These are phyloP conservation scores for Dryomyza anilis DNA, from an alignment of 2,888 invertebrate species.

Conservation along the genomic window DNA sequence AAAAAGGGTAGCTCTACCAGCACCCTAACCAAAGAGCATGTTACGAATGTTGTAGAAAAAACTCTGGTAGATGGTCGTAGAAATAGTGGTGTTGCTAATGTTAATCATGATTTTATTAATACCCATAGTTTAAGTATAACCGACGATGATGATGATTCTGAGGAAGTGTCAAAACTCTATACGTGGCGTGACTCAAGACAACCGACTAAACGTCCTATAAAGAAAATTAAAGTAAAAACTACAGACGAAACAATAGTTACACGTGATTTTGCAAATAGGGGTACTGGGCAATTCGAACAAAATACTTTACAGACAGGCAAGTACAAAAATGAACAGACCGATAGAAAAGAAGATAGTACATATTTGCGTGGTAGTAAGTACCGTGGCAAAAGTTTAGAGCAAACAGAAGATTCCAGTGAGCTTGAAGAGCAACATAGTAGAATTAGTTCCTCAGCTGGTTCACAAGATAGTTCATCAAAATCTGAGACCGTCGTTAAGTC, in stretches of 20 bases:
- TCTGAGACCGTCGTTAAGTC: no score
- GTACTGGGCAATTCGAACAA: no score
- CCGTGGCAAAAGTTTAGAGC: slow-evolving; percentile 45
- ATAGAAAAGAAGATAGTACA: neutral
- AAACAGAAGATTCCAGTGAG: slow-evolving; percentile 13
- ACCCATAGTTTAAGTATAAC: slow-evolving; percentile 39
- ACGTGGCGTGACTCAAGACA: slow-evolving; percentile 36
- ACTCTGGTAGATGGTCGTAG: slow-evolving; percentile 44
- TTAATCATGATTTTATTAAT: slow-evolving; percentile 51
- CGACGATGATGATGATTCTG: neutral
- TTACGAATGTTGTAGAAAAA: slow-evolving; percentile 41
- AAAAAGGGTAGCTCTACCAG: slow-evolving; percentile 27
- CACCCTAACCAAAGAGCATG: slow-evolving; percentile 36
- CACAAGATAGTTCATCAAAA: no score
- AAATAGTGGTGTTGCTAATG: slow-evolving; percentile 41
- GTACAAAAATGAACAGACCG: neutral
- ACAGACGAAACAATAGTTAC: slow-evolving; percentile 24
- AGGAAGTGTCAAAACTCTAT: slow-evolving; percentile 16
- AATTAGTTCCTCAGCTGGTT: no score
- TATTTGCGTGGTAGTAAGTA: slow-evolving; percentile 35
- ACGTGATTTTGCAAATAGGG: no score
- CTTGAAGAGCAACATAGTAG: neutral
- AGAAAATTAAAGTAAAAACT: slow-evolving; percentile 5
- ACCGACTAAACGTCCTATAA: slow-evolving; percentile 29
- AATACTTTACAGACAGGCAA: slow-evolving; percentile 21